phyloP scores from a whole-genome alignment of 1,140 invertebrate species.

The Aradophagus sp. region DNA sequence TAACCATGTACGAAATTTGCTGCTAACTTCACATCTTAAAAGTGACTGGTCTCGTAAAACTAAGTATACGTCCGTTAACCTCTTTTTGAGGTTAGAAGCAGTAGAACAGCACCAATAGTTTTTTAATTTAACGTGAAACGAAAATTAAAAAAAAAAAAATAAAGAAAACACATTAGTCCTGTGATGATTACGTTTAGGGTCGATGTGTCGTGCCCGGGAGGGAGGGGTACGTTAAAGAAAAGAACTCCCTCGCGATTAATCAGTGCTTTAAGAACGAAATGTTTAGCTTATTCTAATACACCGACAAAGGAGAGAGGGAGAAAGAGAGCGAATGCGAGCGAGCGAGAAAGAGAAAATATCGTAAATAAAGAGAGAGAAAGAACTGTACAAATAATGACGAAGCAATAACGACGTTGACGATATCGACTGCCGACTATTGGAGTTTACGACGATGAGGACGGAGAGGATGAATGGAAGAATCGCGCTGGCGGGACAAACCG shows the following conservation, averaged over 20 bases:
- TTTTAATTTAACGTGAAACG: too few species aligned
- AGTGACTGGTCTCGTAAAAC: too few species aligned
- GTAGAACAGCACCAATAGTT: too few species aligned
- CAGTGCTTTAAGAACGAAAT: slow-evolving; percentile 75
- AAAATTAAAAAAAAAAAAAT: neutral
- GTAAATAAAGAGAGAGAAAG: slow-evolving; percentile 7
- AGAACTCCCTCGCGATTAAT: slow-evolving; percentile 73
- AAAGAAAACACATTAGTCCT: slow-evolving; percentile 71
- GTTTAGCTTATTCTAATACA: slow-evolving; percentile 68
- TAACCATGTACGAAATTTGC: too few species aligned
- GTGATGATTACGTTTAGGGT: slow-evolving; percentile 74
- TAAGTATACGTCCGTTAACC: too few species aligned
- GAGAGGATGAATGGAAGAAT: slow-evolving; percentile 48
- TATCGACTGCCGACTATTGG: slow-evolving; percentile 34
- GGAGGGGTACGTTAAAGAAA: slow-evolving; percentile 72
- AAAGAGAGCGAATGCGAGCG: slow-evolving; percentile 18
- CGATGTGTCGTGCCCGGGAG: slow-evolving; percentile 68
- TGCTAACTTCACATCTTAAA: too few species aligned
- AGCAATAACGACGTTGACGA: slow-evolving; percentile 48
- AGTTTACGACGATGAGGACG: slow-evolving; percentile 39
- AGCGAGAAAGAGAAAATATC: slow-evolving; percentile 16
- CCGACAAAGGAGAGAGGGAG: slow-evolving; percentile 20
- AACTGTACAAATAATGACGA: slow-evolving; percentile 45
- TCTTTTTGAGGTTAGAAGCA: too few species aligned
- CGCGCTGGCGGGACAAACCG: slow-evolving; percentile 57